phyloP scores from a whole-genome alignment of 2,888 invertebrate species.

The Hirtodrosophila alboralis region DNA sequence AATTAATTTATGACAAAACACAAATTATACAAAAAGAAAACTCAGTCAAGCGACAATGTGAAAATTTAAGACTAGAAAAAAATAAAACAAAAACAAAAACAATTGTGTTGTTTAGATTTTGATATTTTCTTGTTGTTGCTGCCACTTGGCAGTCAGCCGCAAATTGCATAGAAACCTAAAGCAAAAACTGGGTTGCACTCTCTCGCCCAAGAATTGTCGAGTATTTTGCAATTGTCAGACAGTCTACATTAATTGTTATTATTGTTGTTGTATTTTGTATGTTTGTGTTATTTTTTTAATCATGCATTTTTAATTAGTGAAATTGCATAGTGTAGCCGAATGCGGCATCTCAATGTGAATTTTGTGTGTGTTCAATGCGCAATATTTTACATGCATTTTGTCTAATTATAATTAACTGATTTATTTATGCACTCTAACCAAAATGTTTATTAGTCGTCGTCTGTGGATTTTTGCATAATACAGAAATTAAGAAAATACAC shows the following conservation, averaged over 20 bases:
- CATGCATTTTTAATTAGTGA: conserved; percentile 77
- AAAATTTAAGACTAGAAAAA: conserved; percentile 40
- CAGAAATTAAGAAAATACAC: not conserved
- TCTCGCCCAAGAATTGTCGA: conserved; percentile 65
- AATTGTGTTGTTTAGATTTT: conserved; percentile 35
- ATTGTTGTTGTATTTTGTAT: conserved; percentile 17
- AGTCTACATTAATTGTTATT: conserved; percentile 15
- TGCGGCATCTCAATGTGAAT: conserved; percentile 55
- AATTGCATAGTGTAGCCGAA: conserved; percentile 57
- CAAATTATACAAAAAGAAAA: conserved; percentile 52
- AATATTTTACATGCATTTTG: conserved; percentile 64
- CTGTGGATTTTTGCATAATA: conserved; percentile 22
- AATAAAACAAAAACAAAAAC: conserved; percentile 10
- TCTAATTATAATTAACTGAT: conserved; percentile 72
- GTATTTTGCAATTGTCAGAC: conserved; percentile 54
- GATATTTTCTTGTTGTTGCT: conserved; percentile 21
- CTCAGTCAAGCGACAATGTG: conserved; percentile 55
- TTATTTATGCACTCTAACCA: conserved; percentile 47
- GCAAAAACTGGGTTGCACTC: conserved; percentile 71
- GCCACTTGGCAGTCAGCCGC: conserved; percentile 60
- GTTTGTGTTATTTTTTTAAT: conserved; percentile 63
- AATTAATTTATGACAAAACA: conserved; percentile 69
- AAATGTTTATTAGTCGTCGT: conserved; percentile 27
- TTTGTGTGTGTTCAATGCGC: conserved; percentile 58
- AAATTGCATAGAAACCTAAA: conserved; percentile 68